A percentile compares a stretch with the other conserved stretches of the same genome.
Conservation (phyloP, 2,797 vertebrate species). For the Silurus aristotelis region DNA sequence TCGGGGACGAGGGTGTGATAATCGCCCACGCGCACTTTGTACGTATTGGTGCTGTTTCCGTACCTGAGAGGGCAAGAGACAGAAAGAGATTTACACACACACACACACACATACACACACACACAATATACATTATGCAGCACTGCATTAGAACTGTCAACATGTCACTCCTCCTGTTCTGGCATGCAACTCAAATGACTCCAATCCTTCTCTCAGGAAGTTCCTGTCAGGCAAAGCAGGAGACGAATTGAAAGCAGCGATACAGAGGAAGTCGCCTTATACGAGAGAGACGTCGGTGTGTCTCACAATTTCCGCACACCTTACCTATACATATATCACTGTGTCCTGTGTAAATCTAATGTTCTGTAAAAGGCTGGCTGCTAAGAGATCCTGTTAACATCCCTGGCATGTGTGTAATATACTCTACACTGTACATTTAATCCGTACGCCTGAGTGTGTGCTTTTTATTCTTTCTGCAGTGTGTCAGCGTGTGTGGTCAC, state of each 20-base stretch:
- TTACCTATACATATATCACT: constrained; percentile 1
- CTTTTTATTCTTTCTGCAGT: not conserved
- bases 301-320: not conserved
- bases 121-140: not conserved
- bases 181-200: constrained; percentile 7
- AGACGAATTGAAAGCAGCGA: constrained; percentile 29
- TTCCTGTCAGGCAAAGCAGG: constrained; percentile 34
- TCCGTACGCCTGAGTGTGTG: not conserved
- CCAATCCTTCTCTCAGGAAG: constrained; percentile 31
- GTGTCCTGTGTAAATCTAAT: not conserved
- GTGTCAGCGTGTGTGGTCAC: constrained; percentile 18
- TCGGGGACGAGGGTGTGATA: constrained; percentile 93
- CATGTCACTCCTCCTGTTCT: not conserved
- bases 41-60: constrained; percentile 86
- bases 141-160: not conserved
- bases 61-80: constrained; percentile 74
- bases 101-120: not conserved
- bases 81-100: not conserved
- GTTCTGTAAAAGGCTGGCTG: not conserved
- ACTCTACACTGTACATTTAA: not conserved
- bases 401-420: not conserved
- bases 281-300: not conserved
- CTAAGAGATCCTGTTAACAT: not conserved
- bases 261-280: not conserved
- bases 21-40: constrained; percentile 90